Evolutionary conservation across 2,797 vertebrate genomes (phyloP).

Genomic region (Coracias cyanogaster): DNA sequence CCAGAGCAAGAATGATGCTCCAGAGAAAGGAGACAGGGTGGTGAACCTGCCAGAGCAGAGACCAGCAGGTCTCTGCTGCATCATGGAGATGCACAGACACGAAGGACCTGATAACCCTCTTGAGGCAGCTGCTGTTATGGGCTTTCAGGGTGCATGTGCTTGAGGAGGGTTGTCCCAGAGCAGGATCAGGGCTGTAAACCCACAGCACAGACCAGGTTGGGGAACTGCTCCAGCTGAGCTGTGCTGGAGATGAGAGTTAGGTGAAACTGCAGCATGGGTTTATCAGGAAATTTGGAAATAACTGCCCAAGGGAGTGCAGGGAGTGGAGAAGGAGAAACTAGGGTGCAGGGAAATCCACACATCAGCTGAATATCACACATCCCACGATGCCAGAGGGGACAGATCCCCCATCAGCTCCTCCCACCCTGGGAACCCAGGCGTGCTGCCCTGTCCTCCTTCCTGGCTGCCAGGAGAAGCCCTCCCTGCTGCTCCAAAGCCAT

Average conservation of each 20-base stretch:
- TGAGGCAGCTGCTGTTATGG: background rate
- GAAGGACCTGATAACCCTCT: accelerated
- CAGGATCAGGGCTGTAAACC: background rate
- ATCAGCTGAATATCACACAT: background rate
- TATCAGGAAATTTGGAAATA: background rate
- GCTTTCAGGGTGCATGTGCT: accelerated
- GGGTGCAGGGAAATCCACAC: accelerated
- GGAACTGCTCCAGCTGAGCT: background rate
- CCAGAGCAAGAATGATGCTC: background rate
- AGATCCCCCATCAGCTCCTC: background rate
- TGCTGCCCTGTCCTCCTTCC: background rate
- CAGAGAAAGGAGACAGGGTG: background rate
- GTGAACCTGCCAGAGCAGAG: background rate
- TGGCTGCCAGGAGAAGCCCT: background rate
- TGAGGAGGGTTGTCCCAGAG: background rate
- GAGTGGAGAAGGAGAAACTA: background rate
- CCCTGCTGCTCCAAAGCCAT: background rate
- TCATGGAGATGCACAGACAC: accelerated
- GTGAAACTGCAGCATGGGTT: background rate
- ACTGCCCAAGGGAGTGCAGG: accelerated
- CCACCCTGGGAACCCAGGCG: accelerated
- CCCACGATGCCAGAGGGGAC: accelerated
- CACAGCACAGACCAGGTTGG: too few relatives aligned
- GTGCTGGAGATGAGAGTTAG: accelerated
- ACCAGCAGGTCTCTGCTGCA: background rate